Base-by-base conservation (phyloP, 2,888 invertebrate genomes). In the Eulithis testata region DNA sequence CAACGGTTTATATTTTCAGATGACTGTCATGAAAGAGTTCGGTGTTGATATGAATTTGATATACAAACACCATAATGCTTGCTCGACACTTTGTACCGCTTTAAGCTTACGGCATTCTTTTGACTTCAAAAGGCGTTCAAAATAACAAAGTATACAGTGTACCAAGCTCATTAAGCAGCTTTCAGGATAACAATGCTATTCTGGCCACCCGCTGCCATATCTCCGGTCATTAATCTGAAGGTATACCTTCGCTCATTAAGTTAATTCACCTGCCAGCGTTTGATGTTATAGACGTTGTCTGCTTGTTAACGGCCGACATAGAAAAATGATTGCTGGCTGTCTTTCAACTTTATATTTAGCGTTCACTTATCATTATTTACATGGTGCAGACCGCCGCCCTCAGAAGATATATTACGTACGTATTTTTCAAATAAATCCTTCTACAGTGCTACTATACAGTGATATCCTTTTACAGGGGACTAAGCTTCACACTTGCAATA, bases 181-280 rank as follows among this genome's bases (percentile, higher is more conserved):
- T 73, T 69, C 64, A 68, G 69, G 74, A 73, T 71, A 77, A 78
- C 73, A 70, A 77, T 80, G 68, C 66, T 76, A 79, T 82, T 82
- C 78, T 67, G 70, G 70, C 73, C 72, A 78, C 76, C 79, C 74
- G 76, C 74, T 75, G 77, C 76, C 77, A 72, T 84, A 84, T 87
- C 85, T 82, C 63, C 60, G 69, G 71, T 81, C 80, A 88, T 88
- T 85, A 87, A 88, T 89, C 86, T 85, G 77, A 64, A 81, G 76
- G 78, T 75, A 77, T 79, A 75, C 73, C 72, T 68, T 74, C 73
- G 63, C 69, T 71, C 75, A 82, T 85, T 85, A 82, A 81, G 80
- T 85, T 85, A 84, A 84, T 86, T 84, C 82, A 85, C 85, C 84
- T 85, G 84, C 79, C 78, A 79, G 74, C 80, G 77, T 84, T 85